Base-by-base conservation (phyloP, 2,888 invertebrate species). In the Zelleria hepariella region DNA sequence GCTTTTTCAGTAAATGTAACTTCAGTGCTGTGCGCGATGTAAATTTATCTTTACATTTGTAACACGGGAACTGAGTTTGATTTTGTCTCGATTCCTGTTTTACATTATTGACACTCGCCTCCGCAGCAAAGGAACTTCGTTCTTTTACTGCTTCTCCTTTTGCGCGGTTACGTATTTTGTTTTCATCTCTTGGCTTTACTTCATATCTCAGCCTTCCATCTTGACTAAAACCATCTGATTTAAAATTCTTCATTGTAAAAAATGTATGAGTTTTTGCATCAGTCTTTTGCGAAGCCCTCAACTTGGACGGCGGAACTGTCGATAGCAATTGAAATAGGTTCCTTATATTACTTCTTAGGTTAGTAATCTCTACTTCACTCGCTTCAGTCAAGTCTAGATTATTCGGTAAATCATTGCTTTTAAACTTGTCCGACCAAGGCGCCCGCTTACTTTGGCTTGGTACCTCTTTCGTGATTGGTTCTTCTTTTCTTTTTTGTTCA, bases 291-390 rank as follows among this genome's bases (percentile, higher is more conserved):
- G 42, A 47, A 47, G 42, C 58, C 26, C 8, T 25, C 27, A 58
- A 20, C 51, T 49, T 58, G 1, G 58, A 58, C 0, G 58, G 58
- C n/a, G 58, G 49, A 25, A 49, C 49, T 8, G 58, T 58, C 5
- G 58, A 49, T 7, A 58, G 23, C 18, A 58, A 18, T 49, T 49
- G 49, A 21, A 58, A 58, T 20, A 58, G 26, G 20, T 20, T 58
- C 25, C 24, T 58, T 10, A 58, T 58, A 49, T 58, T 58, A n/a
- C 21, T 58, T 20, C 51, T 8, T 3, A 58, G 26, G 25, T 58
- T 58, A n/a, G 7, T 5, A 18, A 58, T 26, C 21, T 58, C 49
- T 20, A 23, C 1, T 2, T 51, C 58, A 47, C 18, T 58, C 6
- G 58, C 58, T 20, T 26, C 58, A 20, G 7, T 26, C 18, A 58